phyloP scores from a whole-genome alignment of 2,113 vertebrate genomes.

The Phalacrocorax carbo region DNA sequence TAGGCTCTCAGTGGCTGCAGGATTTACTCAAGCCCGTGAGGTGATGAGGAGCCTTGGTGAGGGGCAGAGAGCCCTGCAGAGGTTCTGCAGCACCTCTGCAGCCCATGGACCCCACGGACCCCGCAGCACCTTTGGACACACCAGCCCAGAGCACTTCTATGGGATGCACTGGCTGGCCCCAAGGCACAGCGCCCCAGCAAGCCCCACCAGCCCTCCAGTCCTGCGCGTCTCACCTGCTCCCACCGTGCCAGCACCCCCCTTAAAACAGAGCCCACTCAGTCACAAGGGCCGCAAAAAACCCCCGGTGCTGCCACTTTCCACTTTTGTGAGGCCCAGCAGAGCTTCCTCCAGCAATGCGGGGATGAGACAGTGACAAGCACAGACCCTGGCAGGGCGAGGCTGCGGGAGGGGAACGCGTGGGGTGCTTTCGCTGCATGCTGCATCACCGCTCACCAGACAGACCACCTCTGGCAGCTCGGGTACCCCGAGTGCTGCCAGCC shows the following conservation, averaged over 20 bases:
- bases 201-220: not conserved
- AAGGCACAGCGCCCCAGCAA: not conserved
- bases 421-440: not conserved
- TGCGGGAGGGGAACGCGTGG: too few relatives aligned
- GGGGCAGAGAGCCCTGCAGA: not conserved
- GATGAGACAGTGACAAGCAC: not conserved
- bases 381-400: not conserved
- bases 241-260: not conserved
- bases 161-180: not conserved
- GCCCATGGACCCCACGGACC: not conserved
- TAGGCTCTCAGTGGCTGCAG: not conserved
- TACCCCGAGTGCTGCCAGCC: not conserved
- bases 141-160: not conserved
- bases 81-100: not conserved
- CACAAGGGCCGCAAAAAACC: not conserved
- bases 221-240: rapidly evolving
- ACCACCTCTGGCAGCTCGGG: not conserved
- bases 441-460: not conserved
- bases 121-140: not conserved
- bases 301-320: not conserved
- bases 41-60: not conserved
- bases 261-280: not conserved
- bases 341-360: not conserved
- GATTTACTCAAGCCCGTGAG: not conserved
- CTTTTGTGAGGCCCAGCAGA: not conserved